phyloP scores from a whole-genome alignment of 2,797 vertebrate species.

The Aulostomus chinensis region DNA sequence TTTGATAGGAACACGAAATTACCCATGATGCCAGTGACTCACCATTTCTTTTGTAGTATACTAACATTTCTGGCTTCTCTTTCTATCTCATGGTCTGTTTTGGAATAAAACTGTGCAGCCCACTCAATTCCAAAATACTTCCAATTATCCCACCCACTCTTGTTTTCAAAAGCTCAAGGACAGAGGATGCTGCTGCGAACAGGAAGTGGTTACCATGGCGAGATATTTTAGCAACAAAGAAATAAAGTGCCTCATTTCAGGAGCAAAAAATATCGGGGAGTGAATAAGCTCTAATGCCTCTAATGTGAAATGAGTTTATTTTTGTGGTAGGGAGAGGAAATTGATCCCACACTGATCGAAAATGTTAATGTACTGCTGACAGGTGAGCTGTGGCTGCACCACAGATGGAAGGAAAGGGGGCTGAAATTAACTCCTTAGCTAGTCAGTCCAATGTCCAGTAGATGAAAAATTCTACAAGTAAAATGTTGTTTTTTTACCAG shows the following conservation, averaged over 20 bases:
- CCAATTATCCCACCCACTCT: conserved; percentile 48
- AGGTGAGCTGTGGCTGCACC: too few species aligned
- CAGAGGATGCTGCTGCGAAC: conserved; percentile 22
- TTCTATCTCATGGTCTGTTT: conserved; percentile 17
- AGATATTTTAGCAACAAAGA: conserved; percentile 29
- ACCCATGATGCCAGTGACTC: too few species aligned
- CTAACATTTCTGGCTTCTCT: conserved; percentile 14
- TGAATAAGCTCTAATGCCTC: conserved; percentile 5
- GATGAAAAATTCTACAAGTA: too few species aligned
- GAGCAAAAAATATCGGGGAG: conserved; percentile 8
- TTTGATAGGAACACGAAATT: too few species aligned
- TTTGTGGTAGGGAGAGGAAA: neutral
- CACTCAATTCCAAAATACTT: conserved; percentile 50
- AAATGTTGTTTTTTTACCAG: too few species aligned
- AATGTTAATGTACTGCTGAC: too few species aligned
- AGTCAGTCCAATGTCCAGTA: too few species aligned
- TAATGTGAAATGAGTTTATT: conserved; percentile 3
- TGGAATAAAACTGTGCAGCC: conserved; percentile 36
- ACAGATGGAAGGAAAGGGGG: too few species aligned
- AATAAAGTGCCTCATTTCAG: too few species aligned
- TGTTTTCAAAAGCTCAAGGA: conserved; percentile 42
- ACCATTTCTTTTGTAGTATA: conserved; percentile 30
- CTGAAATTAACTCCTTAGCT: too few species aligned
- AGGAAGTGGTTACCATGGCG: conserved; percentile 48
- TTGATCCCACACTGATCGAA: too few species aligned